Evolutionary conservation across 1,140 invertebrate genomes (phyloP).

Genomic region (Eumeta japonica): DNA sequence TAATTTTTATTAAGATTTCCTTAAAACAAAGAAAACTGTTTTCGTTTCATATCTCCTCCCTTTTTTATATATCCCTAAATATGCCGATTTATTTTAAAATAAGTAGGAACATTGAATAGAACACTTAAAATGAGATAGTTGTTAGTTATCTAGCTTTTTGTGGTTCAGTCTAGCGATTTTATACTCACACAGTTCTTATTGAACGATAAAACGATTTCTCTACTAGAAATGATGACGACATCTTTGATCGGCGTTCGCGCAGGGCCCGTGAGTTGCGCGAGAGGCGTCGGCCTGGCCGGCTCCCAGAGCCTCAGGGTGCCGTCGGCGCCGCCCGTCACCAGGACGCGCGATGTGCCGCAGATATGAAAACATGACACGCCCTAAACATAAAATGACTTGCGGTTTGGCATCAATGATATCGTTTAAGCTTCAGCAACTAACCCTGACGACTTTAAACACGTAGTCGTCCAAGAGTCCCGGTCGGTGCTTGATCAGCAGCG

Average conservation of each 20-base stretch:
- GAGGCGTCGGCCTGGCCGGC: slow-evolving; percentile 32
- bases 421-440: slow-evolving; percentile 17
- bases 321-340: slow-evolving; percentile 52
- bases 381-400: slow-evolving; percentile 22
- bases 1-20: no score
- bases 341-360: slow-evolving; percentile 34
- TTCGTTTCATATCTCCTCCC: no score
- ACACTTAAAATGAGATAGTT: no score
- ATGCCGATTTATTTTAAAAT: no score
- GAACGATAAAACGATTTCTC: slow-evolving; percentile 43
- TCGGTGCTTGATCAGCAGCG: slow-evolving; percentile 43
- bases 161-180: no score
- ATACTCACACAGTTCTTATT: slow-evolving; percentile 54
- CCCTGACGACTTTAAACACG: slow-evolving; percentile 50
- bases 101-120: no score
- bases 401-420: not conserved
- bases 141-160: no score
- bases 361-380: slow-evolving; percentile 55
- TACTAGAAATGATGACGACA: slow-evolving; percentile 39
- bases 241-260: slow-evolving; percentile 36
- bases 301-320: slow-evolving; percentile 55
- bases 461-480: slow-evolving; percentile 46
- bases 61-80: no score
- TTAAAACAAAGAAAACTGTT: no score
- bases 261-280: slow-evolving; percentile 26